Base-by-base conservation (phyloP, 1,140 invertebrate species). In the Nasonia longicornis region DNA sequence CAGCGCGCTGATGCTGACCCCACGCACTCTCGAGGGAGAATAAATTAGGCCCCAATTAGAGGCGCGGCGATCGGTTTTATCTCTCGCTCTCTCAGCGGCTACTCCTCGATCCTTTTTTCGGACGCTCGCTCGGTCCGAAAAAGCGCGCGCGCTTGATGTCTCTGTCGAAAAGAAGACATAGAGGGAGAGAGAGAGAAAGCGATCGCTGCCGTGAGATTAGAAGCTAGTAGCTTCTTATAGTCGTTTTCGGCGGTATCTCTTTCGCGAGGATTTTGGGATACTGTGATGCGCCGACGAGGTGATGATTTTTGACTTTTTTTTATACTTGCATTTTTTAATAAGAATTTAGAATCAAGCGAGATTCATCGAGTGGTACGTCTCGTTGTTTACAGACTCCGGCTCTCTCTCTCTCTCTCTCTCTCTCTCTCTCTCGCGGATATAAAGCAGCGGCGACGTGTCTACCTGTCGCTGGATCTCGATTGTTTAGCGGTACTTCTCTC, bases 41-140 rank as follows among this genome's bases (percentile, higher is more conserved):
- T 82, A 82, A 82, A 82, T 82, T 82, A 82, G 81, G 81, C 71
- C 81, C 81, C 77, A 82, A 82, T 82, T 82, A 82, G 81, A 76
- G 70, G 45, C 10, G 63, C 76, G 75, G 70, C 31, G 29, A 71
- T 74, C 69, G 75, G 69, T 77, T 79, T 79, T 82, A 82, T 82
- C 81, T 82, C 1, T 3, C 26, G 26, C 26, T 26, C 31, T 35
- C 31, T 12, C 16, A 14, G 58, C 42, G 3, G n/a, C 35, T 31
- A 12, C 77, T 31, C 29, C 20, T 71, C 71, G 42, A 35, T 52
- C 22, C 29, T 42, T 64, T 48, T 14, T 3, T 66, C 70, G 11
- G 42, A n/a, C 63, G 42, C 45, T 35, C 38, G 38, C 48, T 4
- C 29, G 38, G 16, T 7, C 66, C 26, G 48, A 78, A 78, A 78